Base-by-base conservation (phyloP, 30 jellyfish, hydroid and myxozoan genomes). In the Turritopsis dohrnii region DNA sequence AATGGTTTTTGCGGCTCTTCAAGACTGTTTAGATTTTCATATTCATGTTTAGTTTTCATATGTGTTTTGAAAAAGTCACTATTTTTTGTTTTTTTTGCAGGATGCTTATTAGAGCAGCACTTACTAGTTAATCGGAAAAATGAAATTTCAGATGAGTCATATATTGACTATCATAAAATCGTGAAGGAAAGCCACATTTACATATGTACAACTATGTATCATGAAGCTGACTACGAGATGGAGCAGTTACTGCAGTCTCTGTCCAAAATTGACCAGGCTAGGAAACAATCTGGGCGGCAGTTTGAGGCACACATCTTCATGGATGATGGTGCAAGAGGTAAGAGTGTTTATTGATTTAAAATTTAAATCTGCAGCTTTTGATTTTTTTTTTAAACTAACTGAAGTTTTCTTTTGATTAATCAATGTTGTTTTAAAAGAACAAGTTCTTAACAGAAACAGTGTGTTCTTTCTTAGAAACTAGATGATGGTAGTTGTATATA, bases 121-220 rank as follows among this genome's bases (percentile, higher is more conserved):
- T 75, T 92, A 72, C 66, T 92, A 8, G 71, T 81, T 25, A 92
- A 92, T 84, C 84, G 96, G 18, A 92, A 88, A 88, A 91, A 84
- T 79, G 94, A 87, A 29, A 90, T 73, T 17, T 83, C 95, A 24
- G 95, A 91, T 79, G 97, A 91, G 28, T 76, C 72, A 31, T 79
- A 20, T 71, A 74, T 91, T 53, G 83, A 91, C 83, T 91, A 87
- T 81, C 90, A 76, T 29, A 73, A 81, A 54, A 87, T 88, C n/a
- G 96, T 91, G 27, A 87, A 84, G 52, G 77, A 87, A 54, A 87
- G 96, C 22, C 66, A 66, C 80, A 87, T 91, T 69, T 91, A 87
- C 87, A 91, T 91, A 83, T 91, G 97, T 83, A 91, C 97, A 25
- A 91, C 97, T 9, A 91, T 91, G 97, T 92, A 92, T 87, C 98